Percentiles rank a stretch among this genome's conserved stretches.
phyloP scores from a whole-genome alignment of 1,140 invertebrate species.

The Holotrichia oblita region DNA sequence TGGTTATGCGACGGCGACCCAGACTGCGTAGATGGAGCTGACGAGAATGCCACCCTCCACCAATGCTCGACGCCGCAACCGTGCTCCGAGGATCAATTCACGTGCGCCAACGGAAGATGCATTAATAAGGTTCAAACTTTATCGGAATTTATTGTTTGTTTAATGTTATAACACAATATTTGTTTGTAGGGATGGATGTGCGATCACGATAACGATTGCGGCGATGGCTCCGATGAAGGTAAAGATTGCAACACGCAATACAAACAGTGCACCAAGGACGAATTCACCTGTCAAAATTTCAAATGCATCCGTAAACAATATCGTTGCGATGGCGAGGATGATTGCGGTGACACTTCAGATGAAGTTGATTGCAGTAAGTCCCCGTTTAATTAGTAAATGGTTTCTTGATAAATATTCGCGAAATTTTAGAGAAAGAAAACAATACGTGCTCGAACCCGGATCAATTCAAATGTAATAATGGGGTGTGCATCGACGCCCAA shows the following conservation, averaged over 20 bases:
- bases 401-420: no score
- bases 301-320: slow-evolving; percentile 92
- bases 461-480: slow-evolving; percentile 87
- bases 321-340: slow-evolving; percentile 89
- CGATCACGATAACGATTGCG: slow-evolving; percentile 94
- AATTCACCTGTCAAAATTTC: slow-evolving; percentile 94
- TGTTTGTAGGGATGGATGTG: slow-evolving; percentile 72
- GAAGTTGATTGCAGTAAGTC: slow-evolving; percentile 78
- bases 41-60: slow-evolving; percentile 87
- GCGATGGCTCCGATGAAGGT: slow-evolving; percentile 92
- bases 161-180: no score
- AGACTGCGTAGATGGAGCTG: slow-evolving; percentile 96
- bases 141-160: no score
- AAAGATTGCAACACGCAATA: slow-evolving; percentile 88
- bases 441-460: slow-evolving; percentile 75
- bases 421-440: slow-evolving; percentile 69
- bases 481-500: slow-evolving; percentile 85
- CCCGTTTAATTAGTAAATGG: neutral
- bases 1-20: slow-evolving; percentile 97
- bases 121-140: slow-evolving; percentile 75
- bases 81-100: slow-evolving; percentile 88
- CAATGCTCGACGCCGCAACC: slow-evolving; percentile 83
- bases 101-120: slow-evolving; percentile 90
- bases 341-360: slow-evolving; percentile 91
- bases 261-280: slow-evolving; percentile 77